Percentiles rank a stretch among this genome's conserved stretches.
Evolutionary conservation across 1,140 invertebrate species (phyloP).

Genomic region (Parapsyche elsis): DNA sequence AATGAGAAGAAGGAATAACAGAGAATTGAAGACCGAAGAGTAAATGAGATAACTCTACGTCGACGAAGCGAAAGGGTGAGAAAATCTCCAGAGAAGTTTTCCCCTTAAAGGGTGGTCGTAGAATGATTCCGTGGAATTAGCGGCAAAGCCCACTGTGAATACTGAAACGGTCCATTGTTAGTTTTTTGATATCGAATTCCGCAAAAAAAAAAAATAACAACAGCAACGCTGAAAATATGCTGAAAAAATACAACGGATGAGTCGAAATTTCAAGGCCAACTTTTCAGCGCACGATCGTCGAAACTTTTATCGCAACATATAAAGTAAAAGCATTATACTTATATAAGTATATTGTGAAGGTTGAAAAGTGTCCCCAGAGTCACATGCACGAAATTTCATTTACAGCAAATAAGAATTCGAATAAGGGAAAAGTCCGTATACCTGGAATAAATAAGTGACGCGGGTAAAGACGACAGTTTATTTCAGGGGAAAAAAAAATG

Average conservation of each 20-base stretch:
- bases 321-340: background rate
- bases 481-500: background rate
- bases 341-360: background rate
- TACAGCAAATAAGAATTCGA: slow-evolving; percentile 22
- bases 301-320: too few species aligned
- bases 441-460: slow-evolving; percentile 4
- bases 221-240: background rate
- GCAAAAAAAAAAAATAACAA: background rate
- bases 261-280: too few species aligned
- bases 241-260: background rate
- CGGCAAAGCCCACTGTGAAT: background rate
- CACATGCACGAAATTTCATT: background rate
- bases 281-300: too few species aligned
- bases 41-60: slow-evolving; percentile 32
- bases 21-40: background rate
- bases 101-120: background rate
- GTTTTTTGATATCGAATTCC: background rate
- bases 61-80: background rate
- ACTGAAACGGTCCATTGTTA: slow-evolving; percentile 2
- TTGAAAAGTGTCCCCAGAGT: background rate
- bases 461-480: background rate
- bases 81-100: slow-evolving; percentile 31
- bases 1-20: background rate
- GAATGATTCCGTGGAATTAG: slow-evolving; percentile 30
- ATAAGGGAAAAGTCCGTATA: background rate